phyloP scores from a whole-genome alignment of 2,888 invertebrate genomes.

The Caenorhabditis zanzibari region DNA sequence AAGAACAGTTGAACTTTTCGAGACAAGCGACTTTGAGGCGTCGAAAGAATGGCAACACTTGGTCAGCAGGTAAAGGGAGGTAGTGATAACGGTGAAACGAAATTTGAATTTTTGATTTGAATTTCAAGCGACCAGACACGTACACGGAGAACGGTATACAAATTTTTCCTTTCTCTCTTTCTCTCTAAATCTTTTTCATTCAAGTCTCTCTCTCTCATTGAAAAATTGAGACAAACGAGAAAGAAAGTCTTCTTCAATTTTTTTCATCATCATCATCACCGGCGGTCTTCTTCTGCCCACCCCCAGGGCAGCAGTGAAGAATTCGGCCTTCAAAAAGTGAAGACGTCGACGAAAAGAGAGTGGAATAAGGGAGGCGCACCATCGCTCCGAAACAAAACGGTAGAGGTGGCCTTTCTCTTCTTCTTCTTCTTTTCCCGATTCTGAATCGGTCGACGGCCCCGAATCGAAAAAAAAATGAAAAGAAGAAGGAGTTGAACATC shows the following conservation, averaged over 20 bases:
- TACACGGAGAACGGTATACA: slow-evolving; percentile 13
- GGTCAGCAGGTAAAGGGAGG: slow-evolving; percentile 12
- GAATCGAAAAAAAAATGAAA: not conserved
- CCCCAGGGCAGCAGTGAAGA: slow-evolving; percentile 42
- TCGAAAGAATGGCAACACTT: slow-evolving; percentile 39
- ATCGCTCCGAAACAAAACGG: slow-evolving; percentile 47
- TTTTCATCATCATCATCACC: slow-evolving; percentile 38
- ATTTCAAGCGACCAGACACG: slow-evolving; percentile 1
- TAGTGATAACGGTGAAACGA: not conserved
- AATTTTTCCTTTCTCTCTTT: not conserved
- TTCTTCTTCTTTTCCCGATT: not conserved
- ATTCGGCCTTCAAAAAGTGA: slow-evolving; percentile 63
- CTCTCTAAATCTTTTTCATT: not conserved
- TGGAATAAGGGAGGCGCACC: slow-evolving; percentile 26
- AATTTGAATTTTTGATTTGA: slow-evolving; percentile 42
- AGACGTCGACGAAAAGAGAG: slow-evolving; percentile 56
- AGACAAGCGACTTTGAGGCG: slow-evolving; percentile 24
- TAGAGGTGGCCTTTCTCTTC: slow-evolving; percentile 34
- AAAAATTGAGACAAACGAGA: slow-evolving; percentile 58
- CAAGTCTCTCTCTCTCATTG: not conserved
- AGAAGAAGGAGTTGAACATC: slow-evolving; percentile 46
- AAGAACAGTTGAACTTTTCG: slow-evolving; percentile 58
- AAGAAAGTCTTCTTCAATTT: slow-evolving; percentile 12
- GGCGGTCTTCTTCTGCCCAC: slow-evolving; percentile 43
- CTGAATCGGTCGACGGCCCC: not conserved